Percentiles rank a stretch among this genome's conserved stretches.
Evolutionary conservation across 2,797 vertebrate species (phyloP).

Genomic region (Ispidina lecontei): DNA sequence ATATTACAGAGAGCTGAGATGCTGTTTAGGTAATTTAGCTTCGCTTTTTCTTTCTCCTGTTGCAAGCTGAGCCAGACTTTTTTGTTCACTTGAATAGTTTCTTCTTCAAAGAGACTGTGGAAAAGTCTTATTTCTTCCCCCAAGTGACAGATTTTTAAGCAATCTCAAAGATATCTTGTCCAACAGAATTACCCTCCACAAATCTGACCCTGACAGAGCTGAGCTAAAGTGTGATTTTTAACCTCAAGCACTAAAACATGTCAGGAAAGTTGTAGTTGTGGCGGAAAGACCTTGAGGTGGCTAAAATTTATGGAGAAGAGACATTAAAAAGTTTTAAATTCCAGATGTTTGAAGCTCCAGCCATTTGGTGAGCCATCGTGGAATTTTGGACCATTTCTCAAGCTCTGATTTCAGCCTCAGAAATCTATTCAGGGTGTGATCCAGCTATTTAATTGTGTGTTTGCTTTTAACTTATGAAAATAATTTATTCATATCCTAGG

Average conservation of each 20-base stretch:
- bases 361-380: constrained; percentile 32
- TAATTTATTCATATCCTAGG: background rate
- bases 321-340: background rate
- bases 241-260: constrained; percentile 43
- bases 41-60: background rate
- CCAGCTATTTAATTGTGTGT: background rate
- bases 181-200: constrained; percentile 51
- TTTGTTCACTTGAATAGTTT: constrained; percentile 33
- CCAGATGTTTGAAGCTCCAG: constrained; percentile 60
- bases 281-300: constrained; percentile 7
- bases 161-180: constrained; percentile 53
- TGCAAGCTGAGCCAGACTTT: constrained; percentile 29
- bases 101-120: constrained; percentile 37
- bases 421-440: background rate
- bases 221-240: constrained; percentile 52
- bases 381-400: background rate
- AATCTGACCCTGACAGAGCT: constrained; percentile 55
- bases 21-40: constrained; percentile 47
- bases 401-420: background rate
- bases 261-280: constrained; percentile 24
- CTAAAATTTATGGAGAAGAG: constrained; percentile 55
- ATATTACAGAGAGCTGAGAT: background rate
- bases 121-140: constrained; percentile 55
- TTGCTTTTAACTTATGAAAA: background rate
- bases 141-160: constrained; percentile 46